These are phyloP conservation scores for Otocyon megalotis DNA, from an alignment of 2,113 vertebrate genomes.

Conservation along the genomic window DNA sequence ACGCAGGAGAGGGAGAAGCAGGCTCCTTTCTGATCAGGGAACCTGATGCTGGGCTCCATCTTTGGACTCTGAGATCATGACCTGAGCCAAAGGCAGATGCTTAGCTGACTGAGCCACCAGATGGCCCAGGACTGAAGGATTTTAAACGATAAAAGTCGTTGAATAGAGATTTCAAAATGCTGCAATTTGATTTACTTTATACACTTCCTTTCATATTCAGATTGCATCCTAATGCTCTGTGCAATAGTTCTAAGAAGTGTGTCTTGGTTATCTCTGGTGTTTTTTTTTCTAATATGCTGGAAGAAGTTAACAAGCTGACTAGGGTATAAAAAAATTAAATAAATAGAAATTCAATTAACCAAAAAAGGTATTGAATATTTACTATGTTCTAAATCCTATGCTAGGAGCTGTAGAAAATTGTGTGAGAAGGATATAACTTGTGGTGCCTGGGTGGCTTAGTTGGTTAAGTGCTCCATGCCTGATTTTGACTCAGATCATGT, in stretches of 20 bases:
- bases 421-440: not conserved
- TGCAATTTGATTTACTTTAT: not conserved
- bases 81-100: not conserved
- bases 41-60: not conserved
- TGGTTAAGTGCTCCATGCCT: too few relatives aligned
- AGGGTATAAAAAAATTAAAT: not conserved
- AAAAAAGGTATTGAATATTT: not conserved
- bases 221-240: not conserved
- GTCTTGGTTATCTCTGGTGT: not conserved
- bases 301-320: not conserved
- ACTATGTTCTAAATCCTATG: not conserved
- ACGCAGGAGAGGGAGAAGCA: not conserved
- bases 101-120: not conserved
- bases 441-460: too few relatives aligned
- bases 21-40: not conserved
- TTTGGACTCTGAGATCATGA: not conserved
- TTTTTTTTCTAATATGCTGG: not conserved
- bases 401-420: not conserved
- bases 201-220: not conserved
- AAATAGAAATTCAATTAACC: not conserved
- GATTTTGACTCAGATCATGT: too few relatives aligned
- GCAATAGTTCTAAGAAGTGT: not conserved
- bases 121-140: not conserved
- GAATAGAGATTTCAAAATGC: not conserved
- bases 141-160: constrained; percentile 16